Percentiles rank a stretch among this genome's conserved stretches.
Evolutionary conservation across 2,797 vertebrate species (phyloP).

Genomic region (Acanthurus lineatus): DNA sequence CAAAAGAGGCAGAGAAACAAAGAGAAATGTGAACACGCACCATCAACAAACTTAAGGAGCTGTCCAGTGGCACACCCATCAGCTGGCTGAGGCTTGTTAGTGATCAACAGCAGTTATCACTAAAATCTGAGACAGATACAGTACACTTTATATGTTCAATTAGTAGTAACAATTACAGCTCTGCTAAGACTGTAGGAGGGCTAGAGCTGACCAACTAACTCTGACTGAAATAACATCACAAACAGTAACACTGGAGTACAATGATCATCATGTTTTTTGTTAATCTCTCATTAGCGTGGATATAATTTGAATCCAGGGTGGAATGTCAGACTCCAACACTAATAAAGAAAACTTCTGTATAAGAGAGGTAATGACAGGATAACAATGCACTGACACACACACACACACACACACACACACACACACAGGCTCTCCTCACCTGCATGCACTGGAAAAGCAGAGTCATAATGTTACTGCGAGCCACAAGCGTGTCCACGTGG

Average conservation of each 20-base stretch:
- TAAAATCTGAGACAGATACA: neutral
- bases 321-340: neutral
- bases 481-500: conserved; percentile 93
- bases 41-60: neutral
- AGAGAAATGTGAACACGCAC: conserved; percentile 53
- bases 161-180: neutral
- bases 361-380: neutral
- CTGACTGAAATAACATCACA: neutral
- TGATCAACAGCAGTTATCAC: too few species aligned
- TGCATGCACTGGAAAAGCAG: conserved; percentile 97
- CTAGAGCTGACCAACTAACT: neutral
- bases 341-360: too few species aligned
- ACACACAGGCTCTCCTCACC: conserved; percentile 77
- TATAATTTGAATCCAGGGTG: neutral
- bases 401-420: conserved; percentile 5
- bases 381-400: neutral
- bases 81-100: neutral
- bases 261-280: neutral
- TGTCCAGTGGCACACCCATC: neutral
- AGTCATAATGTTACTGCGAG: conserved; percentile 95
- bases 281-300: neutral
- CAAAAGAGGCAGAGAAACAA: conserved; percentile 43
- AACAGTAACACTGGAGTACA: neutral
- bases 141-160: neutral
- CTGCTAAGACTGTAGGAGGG: neutral